These are phyloP conservation scores for Neosalanx taihuensis DNA, from an alignment of 2,797 vertebrate species.

Conservation along the genomic window DNA sequence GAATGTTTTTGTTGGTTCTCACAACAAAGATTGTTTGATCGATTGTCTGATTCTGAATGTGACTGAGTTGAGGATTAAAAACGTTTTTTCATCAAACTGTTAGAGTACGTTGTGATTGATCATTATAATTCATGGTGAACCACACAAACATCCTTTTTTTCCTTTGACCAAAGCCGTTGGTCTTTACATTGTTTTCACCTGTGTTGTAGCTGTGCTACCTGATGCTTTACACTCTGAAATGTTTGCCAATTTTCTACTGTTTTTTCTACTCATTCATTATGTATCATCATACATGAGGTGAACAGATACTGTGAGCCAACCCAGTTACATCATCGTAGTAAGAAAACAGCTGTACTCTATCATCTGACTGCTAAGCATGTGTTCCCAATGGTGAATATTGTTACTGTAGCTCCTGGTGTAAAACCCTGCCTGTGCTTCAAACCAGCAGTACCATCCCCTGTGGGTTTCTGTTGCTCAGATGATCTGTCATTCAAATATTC, in stretches of 20 bases:
- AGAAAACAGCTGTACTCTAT: conserved; percentile 6
- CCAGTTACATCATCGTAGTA: background rate
- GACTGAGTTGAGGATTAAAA: conserved; percentile 39
- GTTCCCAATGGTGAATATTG: conserved; percentile 27
- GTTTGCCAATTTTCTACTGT: conserved; percentile 6
- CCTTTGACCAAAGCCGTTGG: background rate
- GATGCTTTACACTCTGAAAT: conserved; percentile 15
- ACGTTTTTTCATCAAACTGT: conserved; percentile 16
- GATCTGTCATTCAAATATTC: conserved; percentile 53
- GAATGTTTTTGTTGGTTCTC: conserved; percentile 32
- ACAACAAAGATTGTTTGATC: conserved; percentile 25
- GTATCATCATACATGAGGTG: background rate
- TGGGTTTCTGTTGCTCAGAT: conserved; percentile 23
- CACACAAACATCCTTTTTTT: no score
- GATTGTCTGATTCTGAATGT: conserved; percentile 49
- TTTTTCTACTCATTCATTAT: background rate
- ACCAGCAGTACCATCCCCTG: conserved; percentile 35
- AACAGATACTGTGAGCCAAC: background rate
- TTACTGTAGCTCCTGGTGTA: conserved; percentile 26
- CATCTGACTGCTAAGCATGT: conserved; percentile 35
- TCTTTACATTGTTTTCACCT: background rate
- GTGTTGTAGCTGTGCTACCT: conserved; percentile 9
- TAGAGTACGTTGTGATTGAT: conserved; percentile 26
- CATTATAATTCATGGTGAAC: conserved; percentile 44
- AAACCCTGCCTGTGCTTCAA: conserved; percentile 33